Evolutionary conservation across 53 echinoderm and acorn worm species (phyloP).

Genomic region (Temnopleurus reevesii): DNA sequence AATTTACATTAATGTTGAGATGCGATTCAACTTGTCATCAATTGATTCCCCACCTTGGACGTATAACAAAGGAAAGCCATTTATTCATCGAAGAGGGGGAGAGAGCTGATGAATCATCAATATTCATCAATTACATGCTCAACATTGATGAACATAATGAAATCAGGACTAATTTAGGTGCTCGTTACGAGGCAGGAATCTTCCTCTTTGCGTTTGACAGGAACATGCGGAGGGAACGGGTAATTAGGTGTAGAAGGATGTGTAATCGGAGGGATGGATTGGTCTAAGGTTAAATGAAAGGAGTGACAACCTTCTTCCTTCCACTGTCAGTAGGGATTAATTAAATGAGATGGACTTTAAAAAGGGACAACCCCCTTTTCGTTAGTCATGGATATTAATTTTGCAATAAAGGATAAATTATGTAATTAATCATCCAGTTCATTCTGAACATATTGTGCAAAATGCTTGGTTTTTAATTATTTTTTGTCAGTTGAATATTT

Average conservation of each 20-base stretch:
- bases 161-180: conserved; percentile 16
- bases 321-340: conserved; percentile 14
- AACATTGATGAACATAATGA: conserved; percentile 16
- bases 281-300: conserved; percentile 12
- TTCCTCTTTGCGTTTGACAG: conserved; percentile 3
- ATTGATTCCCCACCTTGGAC: background rate
- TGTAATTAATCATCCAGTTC: no score
- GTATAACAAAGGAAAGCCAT: background rate
- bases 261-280: background rate
- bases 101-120: background rate
- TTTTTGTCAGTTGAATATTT: no score
- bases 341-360: background rate
- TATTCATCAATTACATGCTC: background rate
- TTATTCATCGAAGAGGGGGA: conserved; percentile 3
- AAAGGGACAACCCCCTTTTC: background rate
- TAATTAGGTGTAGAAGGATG: conserved; percentile 15
- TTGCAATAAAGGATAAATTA: no score
- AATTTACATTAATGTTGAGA: background rate
- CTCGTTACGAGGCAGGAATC: conserved; percentile 15
- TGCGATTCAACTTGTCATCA: conserved; percentile 5
- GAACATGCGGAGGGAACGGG: background rate
- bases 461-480: no score
- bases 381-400: background rate
- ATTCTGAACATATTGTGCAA: no score
- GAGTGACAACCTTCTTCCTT: conserved; percentile 27